These are phyloP conservation scores for Petrolisthes cinctipes DNA, from an alignment of 2,888 invertebrate species.

Conservation along the genomic window DNA sequence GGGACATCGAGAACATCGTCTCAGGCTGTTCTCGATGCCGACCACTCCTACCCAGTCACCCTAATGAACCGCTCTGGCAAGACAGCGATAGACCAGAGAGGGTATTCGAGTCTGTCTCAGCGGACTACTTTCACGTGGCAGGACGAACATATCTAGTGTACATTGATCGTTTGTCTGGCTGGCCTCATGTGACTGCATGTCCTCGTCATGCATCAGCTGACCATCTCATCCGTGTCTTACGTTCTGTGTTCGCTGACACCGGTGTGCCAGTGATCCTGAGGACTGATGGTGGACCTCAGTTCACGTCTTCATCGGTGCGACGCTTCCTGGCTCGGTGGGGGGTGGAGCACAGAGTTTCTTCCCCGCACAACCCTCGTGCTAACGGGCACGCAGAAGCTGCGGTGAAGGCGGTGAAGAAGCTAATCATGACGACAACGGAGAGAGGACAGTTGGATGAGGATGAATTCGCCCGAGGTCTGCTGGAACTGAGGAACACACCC, in stretches of 20 bases:
- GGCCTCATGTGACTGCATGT: conserved; percentile 21
- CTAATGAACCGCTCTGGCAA: not conserved
- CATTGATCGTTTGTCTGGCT: conserved; percentile 36
- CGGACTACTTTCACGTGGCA: conserved; percentile 40
- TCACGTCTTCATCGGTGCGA: not conserved
- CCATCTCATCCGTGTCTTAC: not conserved
- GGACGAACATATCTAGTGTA: conserved; percentile 31
- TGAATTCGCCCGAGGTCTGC: conserved; percentile 29
- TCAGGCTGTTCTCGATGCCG: conserved; percentile 1
- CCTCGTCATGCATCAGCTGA: conserved; percentile 8
- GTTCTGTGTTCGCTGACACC: not conserved
- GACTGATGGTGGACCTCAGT: conserved; percentile 46
- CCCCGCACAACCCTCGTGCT: conserved; percentile 11
- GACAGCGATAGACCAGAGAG: not conserved
- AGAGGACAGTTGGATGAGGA: conserved; percentile 22
- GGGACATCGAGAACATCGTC: conserved; percentile 52
- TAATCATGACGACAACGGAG: not conserved
- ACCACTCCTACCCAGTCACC: not conserved
- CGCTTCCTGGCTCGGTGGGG: conserved; percentile 18
- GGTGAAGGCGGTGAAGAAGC: conserved; percentile 14
- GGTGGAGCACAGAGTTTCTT: conserved; percentile 28
- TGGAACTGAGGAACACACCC: conserved; percentile 66
- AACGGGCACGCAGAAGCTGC: conserved; percentile 24
- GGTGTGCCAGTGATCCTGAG: conserved; percentile 35
- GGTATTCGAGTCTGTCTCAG: conserved; percentile 31